These are phyloP conservation scores for Platycheirus albimanus DNA, from an alignment of 2,888 invertebrate genomes.

Conservation along the genomic window DNA sequence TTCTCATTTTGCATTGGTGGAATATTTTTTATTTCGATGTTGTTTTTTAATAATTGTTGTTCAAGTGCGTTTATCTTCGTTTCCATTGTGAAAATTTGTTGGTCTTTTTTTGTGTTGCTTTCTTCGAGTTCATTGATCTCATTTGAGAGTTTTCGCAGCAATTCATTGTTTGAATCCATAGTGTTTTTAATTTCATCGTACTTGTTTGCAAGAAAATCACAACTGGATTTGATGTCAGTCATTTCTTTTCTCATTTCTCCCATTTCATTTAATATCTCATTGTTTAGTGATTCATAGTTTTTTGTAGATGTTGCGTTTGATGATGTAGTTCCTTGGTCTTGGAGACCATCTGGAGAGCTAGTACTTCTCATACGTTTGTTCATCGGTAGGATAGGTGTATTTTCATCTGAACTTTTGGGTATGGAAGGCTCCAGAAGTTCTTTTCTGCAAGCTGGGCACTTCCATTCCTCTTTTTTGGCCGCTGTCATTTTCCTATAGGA, in stretches of 20 bases:
- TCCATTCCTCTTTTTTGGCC: not conserved
- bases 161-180: slow-evolving; percentile 35
- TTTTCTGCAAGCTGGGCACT: not conserved
- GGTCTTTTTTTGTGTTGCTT: not conserved
- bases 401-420: not conserved
- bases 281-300: not conserved
- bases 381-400: not conserved
- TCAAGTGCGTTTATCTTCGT: not conserved
- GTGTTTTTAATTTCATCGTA: slow-evolving; percentile 34
- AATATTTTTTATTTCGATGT: not conserved
- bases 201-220: slow-evolving; percentile 31
- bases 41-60: slow-evolving; percentile 1
- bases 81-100: not conserved
- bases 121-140: no score
- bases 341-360: not conserved
- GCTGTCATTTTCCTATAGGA: slow-evolving; percentile 15
- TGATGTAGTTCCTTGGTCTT: not conserved
- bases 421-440: no score
- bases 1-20: not conserved
- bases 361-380: not conserved
- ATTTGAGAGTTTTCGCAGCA: slow-evolving; percentile 22
- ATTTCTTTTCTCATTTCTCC: slow-evolving; percentile 29
- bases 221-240: slow-evolving; percentile 14
- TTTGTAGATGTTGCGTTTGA: slow-evolving; percentile 2
- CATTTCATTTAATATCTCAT: not conserved